Conservation (phyloP, 2,797 vertebrate species). For the Gobio occitaniae region DNA sequence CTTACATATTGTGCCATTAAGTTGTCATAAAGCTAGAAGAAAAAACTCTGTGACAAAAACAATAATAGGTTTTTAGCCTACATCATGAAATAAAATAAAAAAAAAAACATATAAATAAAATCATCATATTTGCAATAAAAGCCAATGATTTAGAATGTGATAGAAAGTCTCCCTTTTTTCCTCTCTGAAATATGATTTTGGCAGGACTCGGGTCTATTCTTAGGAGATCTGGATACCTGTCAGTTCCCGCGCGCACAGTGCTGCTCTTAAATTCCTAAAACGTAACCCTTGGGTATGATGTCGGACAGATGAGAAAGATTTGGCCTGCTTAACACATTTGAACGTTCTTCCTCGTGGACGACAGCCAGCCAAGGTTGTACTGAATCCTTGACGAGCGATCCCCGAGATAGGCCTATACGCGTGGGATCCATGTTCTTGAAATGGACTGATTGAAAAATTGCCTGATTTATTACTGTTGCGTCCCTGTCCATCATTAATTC, state of each 20-base stretch:
- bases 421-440: constrained; percentile 6
- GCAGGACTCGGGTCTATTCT: constrained; percentile 17
- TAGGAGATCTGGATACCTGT: constrained; percentile 68
- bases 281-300: constrained; percentile 49
- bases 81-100: neutral
- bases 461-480: constrained; percentile 39
- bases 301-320: constrained; percentile 79
- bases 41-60: neutral
- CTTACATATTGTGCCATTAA: no score
- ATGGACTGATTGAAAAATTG: constrained; percentile 33
- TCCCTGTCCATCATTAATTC: constrained; percentile 14
- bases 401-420: neutral
- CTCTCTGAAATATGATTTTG: constrained; percentile 53
- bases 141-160: neutral
- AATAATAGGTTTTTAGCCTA: neutral
- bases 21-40: neutral
- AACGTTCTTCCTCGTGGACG: constrained; percentile 81
- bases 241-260: constrained; percentile 60
- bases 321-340: constrained; percentile 74
- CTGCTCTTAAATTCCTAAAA: constrained; percentile 59
- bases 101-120: neutral
- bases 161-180: constrained; percentile 9
- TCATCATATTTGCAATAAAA: neutral
- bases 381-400: constrained; percentile 12
- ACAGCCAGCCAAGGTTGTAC: constrained; percentile 42